Percentiles rank a stretch among this genome's conserved stretches.
These are phyloP conservation scores for Polypedilum pembai DNA, from an alignment of 1,140 invertebrate species.

Conservation along the genomic window DNA sequence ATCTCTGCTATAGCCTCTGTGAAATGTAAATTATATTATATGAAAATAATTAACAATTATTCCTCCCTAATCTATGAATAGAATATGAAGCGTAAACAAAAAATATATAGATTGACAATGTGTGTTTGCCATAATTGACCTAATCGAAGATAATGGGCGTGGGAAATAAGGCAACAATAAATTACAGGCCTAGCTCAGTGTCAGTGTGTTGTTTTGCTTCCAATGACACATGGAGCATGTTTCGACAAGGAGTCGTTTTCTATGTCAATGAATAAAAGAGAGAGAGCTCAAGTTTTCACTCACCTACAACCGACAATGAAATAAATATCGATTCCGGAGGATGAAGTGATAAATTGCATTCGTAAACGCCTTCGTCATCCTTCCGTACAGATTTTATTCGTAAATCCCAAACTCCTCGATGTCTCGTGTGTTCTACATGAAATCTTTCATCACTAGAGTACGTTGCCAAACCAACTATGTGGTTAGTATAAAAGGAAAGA, in stretches of 20 bases:
- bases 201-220: too few relatives aligned
- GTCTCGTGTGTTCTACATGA: conserved; percentile 67
- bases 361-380: conserved; percentile 64
- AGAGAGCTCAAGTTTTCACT: conserved; percentile 41
- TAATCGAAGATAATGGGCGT: neutral
- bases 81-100: too few relatives aligned
- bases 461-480: conserved; percentile 55
- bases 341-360: conserved; percentile 73
- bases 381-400: conserved; percentile 62
- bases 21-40: conserved; percentile 32
- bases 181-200: neutral
- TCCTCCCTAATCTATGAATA: too few relatives aligned
- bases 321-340: conserved; percentile 69
- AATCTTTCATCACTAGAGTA: conserved; percentile 67
- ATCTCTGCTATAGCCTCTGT: conserved; percentile 67
- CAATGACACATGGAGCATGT: too few relatives aligned
- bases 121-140: too few relatives aligned
- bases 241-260: too few relatives aligned
- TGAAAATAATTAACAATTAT: too few relatives aligned
- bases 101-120: too few relatives aligned
- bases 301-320: conserved; percentile 67
- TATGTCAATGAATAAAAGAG: too few relatives aligned
- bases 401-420: conserved; percentile 61
- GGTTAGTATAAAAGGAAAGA: neutral
- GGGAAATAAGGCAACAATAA: neutral